These are phyloP conservation scores for Hypsopygia costalis DNA, from an alignment of 2,888 invertebrate genomes.

Conservation along the genomic window DNA sequence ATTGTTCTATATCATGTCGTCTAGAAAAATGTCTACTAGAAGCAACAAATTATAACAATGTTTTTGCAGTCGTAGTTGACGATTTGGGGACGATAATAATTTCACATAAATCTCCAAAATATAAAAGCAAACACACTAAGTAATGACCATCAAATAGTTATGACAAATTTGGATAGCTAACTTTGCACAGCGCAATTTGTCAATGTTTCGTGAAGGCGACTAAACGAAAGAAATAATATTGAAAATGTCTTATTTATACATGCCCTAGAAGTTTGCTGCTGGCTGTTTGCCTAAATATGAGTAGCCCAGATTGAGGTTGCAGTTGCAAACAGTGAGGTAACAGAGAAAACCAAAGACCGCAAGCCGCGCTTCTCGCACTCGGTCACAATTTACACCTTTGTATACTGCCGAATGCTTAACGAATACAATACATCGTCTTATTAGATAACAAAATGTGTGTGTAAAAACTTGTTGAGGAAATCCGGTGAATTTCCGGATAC, in stretches of 20 bases:
- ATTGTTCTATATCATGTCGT: no score
- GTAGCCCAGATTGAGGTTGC: constrained; percentile 37
- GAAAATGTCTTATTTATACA: not conserved
- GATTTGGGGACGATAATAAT: not conserved
- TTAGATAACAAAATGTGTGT: constrained; percentile 27
- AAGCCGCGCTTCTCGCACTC: no score
- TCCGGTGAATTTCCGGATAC: no score
- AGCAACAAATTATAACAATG: no score
- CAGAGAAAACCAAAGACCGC: constrained; percentile 34
- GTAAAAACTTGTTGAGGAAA: no score
- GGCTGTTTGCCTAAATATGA: constrained; percentile 29
- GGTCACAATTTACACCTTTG: constrained; percentile 44
- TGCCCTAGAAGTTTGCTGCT: constrained; percentile 20
- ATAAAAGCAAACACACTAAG: constrained; percentile 13
- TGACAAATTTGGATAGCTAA: constrained; percentile 11
- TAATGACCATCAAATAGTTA: constrained; percentile 15
- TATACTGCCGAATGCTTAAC: constrained; percentile 17
- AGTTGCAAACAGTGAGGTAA: constrained; percentile 42
- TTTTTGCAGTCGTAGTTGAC: no score
- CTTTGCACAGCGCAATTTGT: constrained; percentile 19
- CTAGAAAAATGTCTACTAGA: no score
- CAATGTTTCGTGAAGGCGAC: constrained; percentile 15
- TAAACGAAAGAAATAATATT: constrained; percentile 3
- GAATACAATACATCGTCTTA: constrained; percentile 22
- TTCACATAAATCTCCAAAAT: constrained; percentile 17